Evolutionary conservation across 2,113 vertebrate genomes (phyloP).

Genomic region (Dolichallabes microphthalmus): DNA sequence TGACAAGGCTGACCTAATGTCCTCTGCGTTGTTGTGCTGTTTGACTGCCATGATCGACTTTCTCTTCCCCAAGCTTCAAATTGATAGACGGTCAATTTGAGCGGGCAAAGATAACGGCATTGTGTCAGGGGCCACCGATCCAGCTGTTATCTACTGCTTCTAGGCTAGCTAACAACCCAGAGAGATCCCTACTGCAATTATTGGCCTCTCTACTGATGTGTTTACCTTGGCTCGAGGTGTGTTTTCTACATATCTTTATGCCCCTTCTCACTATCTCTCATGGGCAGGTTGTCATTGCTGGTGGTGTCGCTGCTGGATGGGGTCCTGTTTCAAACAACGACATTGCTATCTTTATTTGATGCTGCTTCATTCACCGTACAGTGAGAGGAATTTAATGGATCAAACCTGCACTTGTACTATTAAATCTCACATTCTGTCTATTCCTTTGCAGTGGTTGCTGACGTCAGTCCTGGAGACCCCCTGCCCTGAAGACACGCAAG

Average conservation of each 20-base stretch:
- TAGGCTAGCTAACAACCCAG: conserved; percentile 66
- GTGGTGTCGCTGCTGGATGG: background rate
- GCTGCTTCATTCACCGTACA: background rate
- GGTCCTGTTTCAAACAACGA: conserved; percentile 9
- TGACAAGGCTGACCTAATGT: conserved; percentile 42
- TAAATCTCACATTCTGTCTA: background rate
- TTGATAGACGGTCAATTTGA: conserved; percentile 73
- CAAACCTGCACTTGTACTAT: background rate
- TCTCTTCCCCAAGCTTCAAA: conserved; percentile 56
- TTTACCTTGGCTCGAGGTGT: conserved; percentile 21
- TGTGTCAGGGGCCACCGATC: conserved; percentile 71
- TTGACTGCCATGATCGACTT: conserved; percentile 60
- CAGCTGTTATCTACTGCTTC: conserved; percentile 73
- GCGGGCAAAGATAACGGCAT: conserved; percentile 65
- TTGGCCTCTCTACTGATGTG: conserved; percentile 41
- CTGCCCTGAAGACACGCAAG: background rate
- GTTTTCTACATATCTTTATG: conserved; percentile 30
- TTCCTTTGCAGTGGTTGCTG: conserved; percentile 11
- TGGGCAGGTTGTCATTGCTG: conserved; percentile 26
- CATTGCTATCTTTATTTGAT: background rate
- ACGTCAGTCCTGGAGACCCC: background rate
- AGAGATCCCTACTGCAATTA: conserved; percentile 59
- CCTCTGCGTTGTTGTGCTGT: conserved; percentile 59
- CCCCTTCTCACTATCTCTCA: conserved; percentile 17
- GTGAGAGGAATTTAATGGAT: background rate